Evolutionary conservation across 2,113 vertebrate genomes (phyloP).

Genomic region (Oryzias woworae): DNA sequence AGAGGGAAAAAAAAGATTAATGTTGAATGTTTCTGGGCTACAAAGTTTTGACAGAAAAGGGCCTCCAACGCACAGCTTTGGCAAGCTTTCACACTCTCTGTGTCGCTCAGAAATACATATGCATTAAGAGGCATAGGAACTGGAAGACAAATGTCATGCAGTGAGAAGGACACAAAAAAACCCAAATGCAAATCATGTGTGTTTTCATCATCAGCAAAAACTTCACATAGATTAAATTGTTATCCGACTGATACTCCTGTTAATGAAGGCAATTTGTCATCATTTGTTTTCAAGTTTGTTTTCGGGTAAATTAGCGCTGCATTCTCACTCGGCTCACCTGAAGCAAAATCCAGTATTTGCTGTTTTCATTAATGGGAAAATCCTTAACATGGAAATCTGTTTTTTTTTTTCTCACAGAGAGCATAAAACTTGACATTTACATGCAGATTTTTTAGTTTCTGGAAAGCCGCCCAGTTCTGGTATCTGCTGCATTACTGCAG

Average conservation of each 20-base stretch:
- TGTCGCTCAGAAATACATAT: conserved; percentile 38
- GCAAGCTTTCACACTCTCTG: conserved; percentile 31
- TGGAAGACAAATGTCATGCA: conserved; percentile 31
- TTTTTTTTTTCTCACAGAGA: conserved; percentile 27
- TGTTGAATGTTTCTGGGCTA: conserved; percentile 60
- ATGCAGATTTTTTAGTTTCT: conserved; percentile 25
- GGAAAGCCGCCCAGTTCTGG: conserved; percentile 32
- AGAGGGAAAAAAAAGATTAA: conserved; percentile 49
- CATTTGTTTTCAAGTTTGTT: conserved; percentile 23
- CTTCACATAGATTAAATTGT: conserved; percentile 32
- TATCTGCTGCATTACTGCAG: conserved; percentile 36
- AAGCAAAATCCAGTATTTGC: background rate
- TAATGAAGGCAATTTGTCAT: conserved; percentile 27
- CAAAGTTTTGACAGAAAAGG: conserved; percentile 58
- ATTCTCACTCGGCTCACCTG: background rate
- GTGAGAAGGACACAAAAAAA: conserved; percentile 10
- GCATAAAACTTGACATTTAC: conserved; percentile 57
- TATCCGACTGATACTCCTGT: conserved; percentile 12
- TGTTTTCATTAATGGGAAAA: background rate
- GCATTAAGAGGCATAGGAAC: conserved; percentile 32
- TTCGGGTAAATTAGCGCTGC: background rate
- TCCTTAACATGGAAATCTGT: conserved; percentile 41
- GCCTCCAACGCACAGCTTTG: conserved; percentile 43
- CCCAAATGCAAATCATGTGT: conserved; percentile 44
- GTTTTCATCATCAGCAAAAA: conserved; percentile 34